These are phyloP conservation scores for Ceratotherium simum DNA, from an alignment of 2,113 vertebrate genomes.

Conservation along the genomic window DNA sequence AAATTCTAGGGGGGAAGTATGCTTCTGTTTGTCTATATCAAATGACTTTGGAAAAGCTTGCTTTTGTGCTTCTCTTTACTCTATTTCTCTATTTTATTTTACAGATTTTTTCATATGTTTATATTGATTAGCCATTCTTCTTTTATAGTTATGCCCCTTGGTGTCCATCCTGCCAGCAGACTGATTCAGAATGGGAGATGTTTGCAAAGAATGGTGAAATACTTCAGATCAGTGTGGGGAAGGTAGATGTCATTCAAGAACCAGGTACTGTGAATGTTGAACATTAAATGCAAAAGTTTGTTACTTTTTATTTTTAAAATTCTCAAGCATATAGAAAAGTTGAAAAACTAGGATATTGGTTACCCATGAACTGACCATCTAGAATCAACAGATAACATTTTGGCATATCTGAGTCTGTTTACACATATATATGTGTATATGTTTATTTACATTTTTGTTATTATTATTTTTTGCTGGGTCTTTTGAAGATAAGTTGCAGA, in stretches of 20 bases:
- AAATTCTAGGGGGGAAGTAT: neutral
- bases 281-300: neutral
- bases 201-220: conserved; percentile 87
- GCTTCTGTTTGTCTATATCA: neutral
- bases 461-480: conserved; percentile 2
- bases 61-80: conserved; percentile 28
- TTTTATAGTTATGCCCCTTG: conserved; percentile 92
- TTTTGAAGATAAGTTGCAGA: conserved; percentile 36
- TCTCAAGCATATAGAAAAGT: neutral
- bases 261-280: conserved; percentile 86
- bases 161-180: conserved; percentile 93
- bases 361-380: neutral
- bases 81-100: neutral
- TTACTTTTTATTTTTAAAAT: neutral
- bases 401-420: neutral
- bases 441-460: neutral
- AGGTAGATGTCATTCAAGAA: conserved; percentile 93
- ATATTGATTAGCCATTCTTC: conserved; percentile 43
- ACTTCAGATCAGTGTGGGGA: conserved; percentile 89
- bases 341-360: neutral
- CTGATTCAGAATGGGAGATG: conserved; percentile 91
- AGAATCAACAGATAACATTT: conserved; percentile 17
- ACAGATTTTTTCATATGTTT: neutral
- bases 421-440: neutral
- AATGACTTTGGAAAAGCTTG: conserved; percentile 32